Base-by-base conservation (phyloP, 2,888 invertebrate species). In the Epicampocera succincta region DNA sequence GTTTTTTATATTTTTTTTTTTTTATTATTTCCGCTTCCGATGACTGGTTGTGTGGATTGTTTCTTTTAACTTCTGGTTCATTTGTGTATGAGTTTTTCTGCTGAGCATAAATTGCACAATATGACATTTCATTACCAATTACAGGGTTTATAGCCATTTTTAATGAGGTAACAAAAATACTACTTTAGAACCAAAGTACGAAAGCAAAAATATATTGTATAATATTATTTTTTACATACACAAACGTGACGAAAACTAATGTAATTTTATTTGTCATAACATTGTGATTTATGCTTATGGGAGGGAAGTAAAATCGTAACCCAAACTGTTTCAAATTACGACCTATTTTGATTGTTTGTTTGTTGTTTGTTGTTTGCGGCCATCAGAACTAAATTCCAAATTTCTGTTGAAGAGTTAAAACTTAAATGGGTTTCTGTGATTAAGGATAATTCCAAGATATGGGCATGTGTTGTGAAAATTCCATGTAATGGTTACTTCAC, bases 81-180 rank as follows among this genome's bases (percentile, higher is more conserved):
- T 66, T 21, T 52, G 29, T 25, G 38, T 56, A 63, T 68, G 38
- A 38, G 15, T 0, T 40, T 25, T 54, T 54, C 2, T 8, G 9
- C n/a, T 29, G 6, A 50, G 12, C 21, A 50, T 50, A 21, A 50
- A 52, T 63, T 65, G 2, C 50, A 52, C 50, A 44, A 38, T 38
- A 60, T 42, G 33, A 9, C 21, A 50, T 77, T 71, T 65, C 21
- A 50, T 60, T 60, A 60, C 44, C 71, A 75, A 66, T 76, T 76
- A 63, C 61, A 54, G 48, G 40, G 54, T 76, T 76, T 76, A 72
- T 66, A 72, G 46, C 54, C 60, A 66, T 44, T 60, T 80, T 76
- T 72, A 76, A 76, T 80, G 76, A 75, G 76, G 44, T 61, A 58
- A 66, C 80, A 80, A 69, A 66, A 61, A 29, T 17, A 25, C 25